phyloP scores from a whole-genome alignment of 2,113 vertebrate species.

The Misgurnus anguillicaudatus region DNA sequence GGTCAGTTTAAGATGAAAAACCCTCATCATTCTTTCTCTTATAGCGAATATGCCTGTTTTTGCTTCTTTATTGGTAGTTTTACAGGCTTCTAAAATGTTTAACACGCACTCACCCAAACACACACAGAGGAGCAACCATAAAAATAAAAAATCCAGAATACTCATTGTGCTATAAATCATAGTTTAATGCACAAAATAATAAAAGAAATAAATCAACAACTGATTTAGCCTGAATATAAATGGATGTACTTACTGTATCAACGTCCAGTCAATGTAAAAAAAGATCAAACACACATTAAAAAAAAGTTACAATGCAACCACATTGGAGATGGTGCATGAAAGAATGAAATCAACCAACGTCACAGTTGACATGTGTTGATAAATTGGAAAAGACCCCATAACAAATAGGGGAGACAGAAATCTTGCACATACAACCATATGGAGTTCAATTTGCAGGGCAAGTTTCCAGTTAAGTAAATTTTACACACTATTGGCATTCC shows the following conservation, averaged over 20 bases:
- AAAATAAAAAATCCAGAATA: conserved; percentile 19
- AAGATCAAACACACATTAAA: conserved; percentile 62
- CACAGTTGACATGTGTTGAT: conserved; percentile 11
- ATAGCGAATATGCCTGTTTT: not conserved
- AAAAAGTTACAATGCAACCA: conserved; percentile 17
- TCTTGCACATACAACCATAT: conserved; percentile 7
- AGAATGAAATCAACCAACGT: conserved; percentile 24
- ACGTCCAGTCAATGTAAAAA: conserved; percentile 60
- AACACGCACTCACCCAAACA: not conserved
- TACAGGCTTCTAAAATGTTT: not conserved
- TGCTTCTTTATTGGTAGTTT: not conserved
- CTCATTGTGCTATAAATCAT: conserved; percentile 29
- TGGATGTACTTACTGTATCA: conserved; percentile 20
- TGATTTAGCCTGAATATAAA: not conserved
- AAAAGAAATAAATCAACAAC: conserved; percentile 8
- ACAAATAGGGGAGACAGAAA: not conserved
- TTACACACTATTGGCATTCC: conserved; percentile 17
- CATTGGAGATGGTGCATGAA: conserved; percentile 32
- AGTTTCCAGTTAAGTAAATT: not conserved
- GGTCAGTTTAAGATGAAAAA: not conserved
- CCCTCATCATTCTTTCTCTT: not conserved
- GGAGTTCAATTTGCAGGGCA: conserved; percentile 33
- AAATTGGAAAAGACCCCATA: conserved; percentile 6
- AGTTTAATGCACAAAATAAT: conserved; percentile 27
- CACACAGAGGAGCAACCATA: conserved; percentile 5